These are phyloP conservation scores for Polyploca ridens DNA, from an alignment of 2,888 invertebrate species.

Conservation along the genomic window DNA sequence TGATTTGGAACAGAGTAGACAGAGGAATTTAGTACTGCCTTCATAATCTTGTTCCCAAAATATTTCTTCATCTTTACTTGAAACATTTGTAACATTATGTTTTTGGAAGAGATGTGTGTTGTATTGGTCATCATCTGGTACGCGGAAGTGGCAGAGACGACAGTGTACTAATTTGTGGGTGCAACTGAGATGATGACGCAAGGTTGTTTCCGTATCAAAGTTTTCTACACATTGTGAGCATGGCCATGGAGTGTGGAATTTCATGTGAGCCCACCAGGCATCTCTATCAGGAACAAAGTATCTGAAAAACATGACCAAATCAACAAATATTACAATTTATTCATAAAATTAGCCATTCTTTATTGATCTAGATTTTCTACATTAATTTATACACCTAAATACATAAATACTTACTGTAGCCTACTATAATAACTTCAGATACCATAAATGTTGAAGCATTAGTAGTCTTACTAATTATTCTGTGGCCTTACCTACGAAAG, in stretches of 20 bases:
- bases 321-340: not conserved
- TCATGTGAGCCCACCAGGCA: conserved; percentile 64
- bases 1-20: conserved; percentile 68
- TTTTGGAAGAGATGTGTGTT: conserved; percentile 70
- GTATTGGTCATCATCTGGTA: conserved; percentile 68
- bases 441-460: too few species aligned
- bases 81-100: conserved; percentile 65
- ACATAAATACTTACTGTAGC: too few species aligned
- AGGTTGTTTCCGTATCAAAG: conserved; percentile 57
- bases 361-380: too few species aligned
- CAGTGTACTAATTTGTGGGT: conserved; percentile 74
- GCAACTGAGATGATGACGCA: conserved; percentile 63
- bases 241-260: conserved; percentile 75
- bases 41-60: conserved; percentile 70
- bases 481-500: too few species aligned
- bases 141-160: conserved; percentile 71
- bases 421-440: too few species aligned
- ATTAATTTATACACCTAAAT: too few species aligned
- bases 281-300: conserved; percentile 75
- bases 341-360: not conserved
- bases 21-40: conserved; percentile 58
- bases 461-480: too few species aligned
- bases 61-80: conserved; percentile 56
- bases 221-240: conserved; percentile 75
- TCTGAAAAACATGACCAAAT: conserved; percentile 48